phyloP scores from a whole-genome alignment of 2,113 vertebrate species.

The Edolisoma coerulescens region DNA sequence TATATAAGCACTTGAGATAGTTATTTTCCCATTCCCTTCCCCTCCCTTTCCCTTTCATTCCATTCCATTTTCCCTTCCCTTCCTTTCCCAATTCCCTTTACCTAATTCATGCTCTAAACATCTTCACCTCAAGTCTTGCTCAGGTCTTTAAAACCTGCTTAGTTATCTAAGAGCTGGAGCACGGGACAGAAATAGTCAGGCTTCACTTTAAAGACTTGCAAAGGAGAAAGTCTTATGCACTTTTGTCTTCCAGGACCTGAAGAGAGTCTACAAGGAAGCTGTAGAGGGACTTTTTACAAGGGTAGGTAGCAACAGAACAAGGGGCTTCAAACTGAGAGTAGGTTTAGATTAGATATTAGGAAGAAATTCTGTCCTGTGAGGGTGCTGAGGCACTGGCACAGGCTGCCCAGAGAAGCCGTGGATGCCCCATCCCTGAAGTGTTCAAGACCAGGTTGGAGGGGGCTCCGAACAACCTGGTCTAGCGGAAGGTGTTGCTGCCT shows the following conservation, averaged over 20 bases:
- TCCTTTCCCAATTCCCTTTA: neutral
- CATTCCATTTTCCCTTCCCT: neutral
- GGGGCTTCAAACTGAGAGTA: neutral
- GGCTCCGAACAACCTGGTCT: neutral
- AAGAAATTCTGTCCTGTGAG: neutral
- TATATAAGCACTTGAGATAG: neutral
- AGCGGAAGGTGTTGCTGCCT: neutral
- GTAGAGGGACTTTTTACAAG: neutral
- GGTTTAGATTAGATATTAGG: neutral
- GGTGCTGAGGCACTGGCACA: neutral
- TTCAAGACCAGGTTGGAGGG: neutral
- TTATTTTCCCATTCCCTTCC: neutral
- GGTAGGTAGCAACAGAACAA: neutral
- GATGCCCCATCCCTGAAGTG: neutral
- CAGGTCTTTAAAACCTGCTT: neutral
- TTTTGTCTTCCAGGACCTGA: neutral
- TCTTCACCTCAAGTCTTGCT: neutral
- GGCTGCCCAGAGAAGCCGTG: neutral
- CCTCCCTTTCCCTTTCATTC: neutral
- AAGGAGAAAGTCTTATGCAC: neutral
- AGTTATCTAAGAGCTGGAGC: neutral
- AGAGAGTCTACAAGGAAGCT: neutral
- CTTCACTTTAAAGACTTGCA: neutral
- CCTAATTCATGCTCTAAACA: neutral
- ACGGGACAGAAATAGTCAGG: neutral